Conservation (phyloP, 2,888 invertebrate species). For the Mythimna vitellina region DNA sequence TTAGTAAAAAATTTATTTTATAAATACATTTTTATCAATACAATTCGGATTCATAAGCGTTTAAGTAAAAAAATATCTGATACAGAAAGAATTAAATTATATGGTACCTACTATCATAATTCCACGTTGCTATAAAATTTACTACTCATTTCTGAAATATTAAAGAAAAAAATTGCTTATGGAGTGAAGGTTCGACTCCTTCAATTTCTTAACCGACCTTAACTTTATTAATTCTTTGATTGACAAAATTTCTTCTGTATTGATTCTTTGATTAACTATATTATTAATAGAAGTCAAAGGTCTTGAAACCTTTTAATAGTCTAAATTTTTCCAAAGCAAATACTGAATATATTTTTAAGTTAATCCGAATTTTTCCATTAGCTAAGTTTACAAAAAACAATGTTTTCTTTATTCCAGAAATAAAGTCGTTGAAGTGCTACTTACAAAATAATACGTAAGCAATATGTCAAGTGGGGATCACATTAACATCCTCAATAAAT, state of each 20-base stretch:
- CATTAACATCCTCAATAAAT: slow-evolving; percentile 52
- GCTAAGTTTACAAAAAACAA: not conserved
- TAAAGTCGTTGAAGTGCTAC: slow-evolving; percentile 25
- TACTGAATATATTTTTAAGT: not conserved
- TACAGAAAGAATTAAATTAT: too few relatives aligned
- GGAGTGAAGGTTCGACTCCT: not conserved
- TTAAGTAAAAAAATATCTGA: not conserved
- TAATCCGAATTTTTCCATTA: not conserved
- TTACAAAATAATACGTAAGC: slow-evolving; percentile 34
- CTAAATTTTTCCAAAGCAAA: not conserved
- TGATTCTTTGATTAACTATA: too few relatives aligned
- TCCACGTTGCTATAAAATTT: not conserved
- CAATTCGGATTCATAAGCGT: not conserved
- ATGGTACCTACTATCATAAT: too few relatives aligned
- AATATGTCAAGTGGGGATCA: slow-evolving; percentile 45
- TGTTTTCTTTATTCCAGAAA: slow-evolving; percentile 5
- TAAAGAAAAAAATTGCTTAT: not conserved
- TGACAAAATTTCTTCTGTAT: too few relatives aligned
- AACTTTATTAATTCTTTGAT: not conserved
- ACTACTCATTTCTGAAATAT: not conserved
- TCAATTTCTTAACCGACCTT: not conserved
- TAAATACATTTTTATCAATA: not conserved
- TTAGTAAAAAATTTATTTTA: too few relatives aligned
- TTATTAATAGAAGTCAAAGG: not conserved
- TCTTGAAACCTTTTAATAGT: not conserved